Evolutionary conservation across 2,797 vertebrate genomes (phyloP).

Genomic region (Lophius americanus): DNA sequence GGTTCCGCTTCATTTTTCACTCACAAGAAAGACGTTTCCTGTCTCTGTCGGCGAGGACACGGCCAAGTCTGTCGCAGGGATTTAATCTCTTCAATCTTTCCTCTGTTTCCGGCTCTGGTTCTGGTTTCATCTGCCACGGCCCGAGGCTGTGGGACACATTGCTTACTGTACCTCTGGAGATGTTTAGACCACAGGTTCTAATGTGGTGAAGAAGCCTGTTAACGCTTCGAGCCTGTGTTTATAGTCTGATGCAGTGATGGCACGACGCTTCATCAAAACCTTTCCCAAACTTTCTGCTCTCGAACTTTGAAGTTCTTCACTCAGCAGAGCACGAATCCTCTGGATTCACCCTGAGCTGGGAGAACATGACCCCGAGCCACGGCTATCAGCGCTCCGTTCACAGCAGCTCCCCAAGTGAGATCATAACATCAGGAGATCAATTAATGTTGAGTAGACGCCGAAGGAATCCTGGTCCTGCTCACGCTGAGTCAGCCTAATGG

Average conservation of each 20-base stretch:
- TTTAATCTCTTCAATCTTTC: constrained; percentile 64
- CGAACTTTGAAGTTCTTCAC: constrained; percentile 12
- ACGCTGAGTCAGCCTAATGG: constrained; percentile 58
- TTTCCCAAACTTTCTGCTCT: constrained; percentile 3
- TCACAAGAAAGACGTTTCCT: constrained; percentile 50
- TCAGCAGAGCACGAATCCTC: constrained; percentile 3
- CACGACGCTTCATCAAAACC: constrained; percentile 15
- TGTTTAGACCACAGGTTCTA: neutral
- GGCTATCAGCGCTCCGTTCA: constrained; percentile 19
- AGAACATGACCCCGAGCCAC: constrained; percentile 10
- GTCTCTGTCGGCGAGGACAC: constrained; percentile 13
- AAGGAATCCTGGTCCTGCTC: constrained; percentile 42
- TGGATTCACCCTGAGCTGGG: constrained; percentile 1
- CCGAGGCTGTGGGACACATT: neutral
- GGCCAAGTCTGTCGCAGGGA: constrained; percentile 62
- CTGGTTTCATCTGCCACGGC: constrained; percentile 53
- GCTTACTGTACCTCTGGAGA: constrained; percentile 1
- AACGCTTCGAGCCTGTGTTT: constrained; percentile 41
- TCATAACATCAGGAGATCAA: constrained; percentile 40
- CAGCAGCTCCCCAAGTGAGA: constrained; percentile 44
- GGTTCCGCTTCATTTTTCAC: constrained; percentile 30
- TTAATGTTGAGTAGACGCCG: constrained; percentile 26
- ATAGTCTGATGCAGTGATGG: constrained; percentile 27
- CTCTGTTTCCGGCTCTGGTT: constrained; percentile 48
- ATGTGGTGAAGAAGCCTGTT: constrained; percentile 23